Evolutionary conservation across 37 sponge, comb jelly and placozoan genomes (phyloP).

Genomic region (Eunapius fragilis): DNA sequence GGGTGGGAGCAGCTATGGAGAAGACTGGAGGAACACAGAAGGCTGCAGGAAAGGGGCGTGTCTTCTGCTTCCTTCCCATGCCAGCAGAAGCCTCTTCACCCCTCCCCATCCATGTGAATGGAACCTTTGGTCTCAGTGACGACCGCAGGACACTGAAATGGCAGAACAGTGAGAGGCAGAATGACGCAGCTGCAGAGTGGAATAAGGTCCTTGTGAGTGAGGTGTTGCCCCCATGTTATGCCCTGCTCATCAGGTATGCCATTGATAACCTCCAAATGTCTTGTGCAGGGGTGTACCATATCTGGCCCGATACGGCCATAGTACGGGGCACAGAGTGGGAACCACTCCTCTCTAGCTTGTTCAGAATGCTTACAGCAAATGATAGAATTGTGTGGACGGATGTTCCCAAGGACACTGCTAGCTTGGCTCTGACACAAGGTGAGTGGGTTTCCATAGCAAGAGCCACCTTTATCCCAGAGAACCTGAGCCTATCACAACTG

Average conservation of each 20-base stretch:
- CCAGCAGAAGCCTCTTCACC: constrained; percentile 34
- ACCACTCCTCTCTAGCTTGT: constrained; percentile 21
- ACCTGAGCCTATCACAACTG: not conserved
- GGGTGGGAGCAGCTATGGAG: constrained; percentile 57
- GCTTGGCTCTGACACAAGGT: not conserved
- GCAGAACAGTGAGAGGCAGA: constrained; percentile 45
- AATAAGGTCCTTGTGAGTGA: constrained; percentile 40
- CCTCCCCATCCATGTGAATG: constrained; percentile 70
- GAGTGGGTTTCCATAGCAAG: constrained; percentile 7
- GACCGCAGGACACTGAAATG: constrained; percentile 68
- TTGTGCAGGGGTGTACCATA: constrained; percentile 7
- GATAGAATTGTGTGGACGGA: constrained; percentile 5
- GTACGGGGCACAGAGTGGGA: constrained; percentile 35
- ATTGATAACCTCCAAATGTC: not conserved
- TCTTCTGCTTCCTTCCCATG: constrained; percentile 77
- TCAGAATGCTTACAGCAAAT: not conserved
- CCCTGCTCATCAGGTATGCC: constrained; percentile 19
- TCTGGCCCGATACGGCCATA: constrained; percentile 33
- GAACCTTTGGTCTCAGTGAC: constrained; percentile 62
- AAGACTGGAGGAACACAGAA: not conserved
- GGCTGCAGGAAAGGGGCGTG: constrained; percentile 1
- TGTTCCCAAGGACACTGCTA: not conserved
- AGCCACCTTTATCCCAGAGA: constrained; percentile 22
- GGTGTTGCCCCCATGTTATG: constrained; percentile 56
- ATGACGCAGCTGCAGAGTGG: constrained; percentile 57